Evolutionary conservation across 2,888 invertebrate species (phyloP), one percentile per base, ranked within the genome.

Genomic region (Chalcis sispes): DNA sequence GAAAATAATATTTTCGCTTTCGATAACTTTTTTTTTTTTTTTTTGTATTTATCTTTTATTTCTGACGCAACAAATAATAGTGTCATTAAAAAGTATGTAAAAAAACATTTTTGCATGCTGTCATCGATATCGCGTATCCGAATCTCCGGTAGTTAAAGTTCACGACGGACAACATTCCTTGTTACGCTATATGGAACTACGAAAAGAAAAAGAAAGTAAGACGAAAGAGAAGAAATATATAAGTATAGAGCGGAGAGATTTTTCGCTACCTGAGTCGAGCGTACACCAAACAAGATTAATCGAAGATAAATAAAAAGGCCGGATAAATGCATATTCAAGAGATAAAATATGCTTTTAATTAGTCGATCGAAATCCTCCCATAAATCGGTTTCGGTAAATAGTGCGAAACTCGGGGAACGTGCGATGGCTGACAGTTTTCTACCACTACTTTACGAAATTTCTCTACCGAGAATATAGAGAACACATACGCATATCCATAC

Each of bases 331-430:
- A 66, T 69, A 71, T 66, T 71, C 70, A 64, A 18, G 46, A 66
- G 73, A 42, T 78, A 72, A 78, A 78, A 72, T 78, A 78, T 78
- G 75, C 78, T 78, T 75, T 75, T 78, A 78, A 78, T 78, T 78
- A 78, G 78, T 75, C 75, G 75, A 71, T 69, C 61, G 74, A 50
- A 59, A 58, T 69, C 69, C 72, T n/a, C 10, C 67, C 66, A 71
- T 72, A 72, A 74, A 77, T 74, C 67, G 62, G 3, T 15, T 48
- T 66, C 25, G 54, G 67, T 71, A 74, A 77, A 64, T 74, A 77
- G 74, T 73, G 74, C 71, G 77, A 77, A 77, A 52, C 65, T 27
- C 8, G 40, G 46, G n/a, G n/a, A n/a, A n/a, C 32, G 15, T 18
- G 20, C 27, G 61, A n/a, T 7, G 40, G 58, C 52, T 29, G 73